These are phyloP conservation scores for Cryptocheilus praepositus DNA, from an alignment of 2,888 invertebrate species.

Conservation along the genomic window DNA sequence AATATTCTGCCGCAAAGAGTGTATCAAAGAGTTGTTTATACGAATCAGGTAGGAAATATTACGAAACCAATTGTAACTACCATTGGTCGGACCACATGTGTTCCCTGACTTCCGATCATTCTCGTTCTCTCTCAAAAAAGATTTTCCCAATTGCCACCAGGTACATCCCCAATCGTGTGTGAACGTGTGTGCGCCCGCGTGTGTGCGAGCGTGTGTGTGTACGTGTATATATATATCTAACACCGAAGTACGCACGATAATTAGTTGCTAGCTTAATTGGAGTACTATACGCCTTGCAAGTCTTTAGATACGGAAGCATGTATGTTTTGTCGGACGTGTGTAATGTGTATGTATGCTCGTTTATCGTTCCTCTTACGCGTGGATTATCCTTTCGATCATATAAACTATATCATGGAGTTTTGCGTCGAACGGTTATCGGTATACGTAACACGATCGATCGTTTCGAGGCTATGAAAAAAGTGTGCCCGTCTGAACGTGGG, in stretches of 20 bases:
- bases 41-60: too few species aligned
- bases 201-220: too few species aligned
- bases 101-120: not conserved
- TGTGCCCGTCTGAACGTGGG: constrained; percentile 21
- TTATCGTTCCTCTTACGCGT: constrained; percentile 16
- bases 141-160: constrained; percentile 5
- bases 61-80: too few species aligned
- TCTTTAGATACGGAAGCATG: constrained; percentile 70
- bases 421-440: constrained; percentile 39
- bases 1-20: too few species aligned
- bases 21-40: too few species aligned
- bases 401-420: constrained; percentile 26
- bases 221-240: constrained; percentile 44
- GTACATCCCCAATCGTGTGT: not conserved
- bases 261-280: constrained; percentile 60
- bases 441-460: constrained; percentile 49
- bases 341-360: constrained; percentile 29
- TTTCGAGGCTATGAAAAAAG: constrained; percentile 42
- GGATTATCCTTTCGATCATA: not conserved
- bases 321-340: constrained; percentile 54
- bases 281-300: constrained; percentile 61
- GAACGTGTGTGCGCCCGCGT: not conserved
- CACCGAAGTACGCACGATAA: constrained; percentile 57
- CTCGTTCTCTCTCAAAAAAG: not conserved
- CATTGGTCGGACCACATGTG: too few species aligned